These are phyloP conservation scores for Ophion ventricosus DNA, from an alignment of 2,888 invertebrate species.

Conservation along the genomic window DNA sequence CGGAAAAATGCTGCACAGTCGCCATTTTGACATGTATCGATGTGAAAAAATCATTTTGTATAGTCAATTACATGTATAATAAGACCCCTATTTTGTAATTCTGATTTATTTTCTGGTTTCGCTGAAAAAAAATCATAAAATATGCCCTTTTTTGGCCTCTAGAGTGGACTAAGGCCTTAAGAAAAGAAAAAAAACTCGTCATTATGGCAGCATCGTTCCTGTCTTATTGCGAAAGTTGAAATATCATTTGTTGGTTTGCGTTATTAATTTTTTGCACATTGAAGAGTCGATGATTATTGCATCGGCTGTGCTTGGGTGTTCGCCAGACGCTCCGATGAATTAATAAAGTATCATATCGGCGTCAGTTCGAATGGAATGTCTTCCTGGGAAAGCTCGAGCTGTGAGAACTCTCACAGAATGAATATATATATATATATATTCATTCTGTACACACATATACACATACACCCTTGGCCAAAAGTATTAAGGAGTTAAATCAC, in stretches of 20 bases:
- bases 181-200: conserved; percentile 16
- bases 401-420: conserved; percentile 51
- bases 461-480: not conserved
- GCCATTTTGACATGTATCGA: too few relatives aligned
- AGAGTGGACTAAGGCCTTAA: too few relatives aligned
- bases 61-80: too few relatives aligned
- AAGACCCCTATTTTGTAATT: too few relatives aligned
- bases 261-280: not conserved
- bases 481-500: too few relatives aligned
- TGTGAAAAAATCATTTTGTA: too few relatives aligned
- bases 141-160: too few relatives aligned
- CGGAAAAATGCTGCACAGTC: too few relatives aligned
- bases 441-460: not conserved
- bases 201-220: not conserved
- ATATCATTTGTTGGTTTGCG: conserved; percentile 1
- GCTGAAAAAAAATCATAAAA: too few relatives aligned
- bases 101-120: too few relatives aligned
- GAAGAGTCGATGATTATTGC: not conserved
- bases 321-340: conserved; percentile 42
- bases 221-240: not conserved
- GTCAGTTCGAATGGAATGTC: conserved; percentile 58
- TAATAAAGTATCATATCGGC: conserved; percentile 65
- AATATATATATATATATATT: conserved; percentile 32
- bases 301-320: not conserved
- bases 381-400: conserved; percentile 59